A percentile compares a stretch with the other conserved stretches of the same genome.
phyloP scores from a whole-genome alignment of 2,888 invertebrate species.

The Bruchidius siliquastri region DNA sequence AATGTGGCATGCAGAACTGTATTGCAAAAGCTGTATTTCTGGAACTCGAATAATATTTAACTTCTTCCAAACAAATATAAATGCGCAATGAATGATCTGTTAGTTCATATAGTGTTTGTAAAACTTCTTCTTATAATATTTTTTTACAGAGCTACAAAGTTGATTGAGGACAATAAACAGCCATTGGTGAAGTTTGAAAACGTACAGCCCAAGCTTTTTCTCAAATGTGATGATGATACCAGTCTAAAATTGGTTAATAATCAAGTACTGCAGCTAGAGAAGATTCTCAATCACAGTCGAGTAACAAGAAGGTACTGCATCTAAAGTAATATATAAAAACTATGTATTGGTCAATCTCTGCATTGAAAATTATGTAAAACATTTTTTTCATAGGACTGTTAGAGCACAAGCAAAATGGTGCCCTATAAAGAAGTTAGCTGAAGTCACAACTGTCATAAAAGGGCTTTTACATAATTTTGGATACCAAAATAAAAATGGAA shows the following conservation, averaged over 20 bases:
- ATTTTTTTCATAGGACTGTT: conserved; percentile 29
- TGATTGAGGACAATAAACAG: conserved; percentile 35
- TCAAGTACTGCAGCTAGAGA: conserved; percentile 9
- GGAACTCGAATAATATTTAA: too few species aligned
- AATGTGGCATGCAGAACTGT: too few species aligned
- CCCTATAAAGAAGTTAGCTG: conserved; percentile 26
- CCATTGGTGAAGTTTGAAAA: conserved; percentile 33
- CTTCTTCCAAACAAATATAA: neutral
- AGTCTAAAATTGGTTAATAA: conserved; percentile 5
- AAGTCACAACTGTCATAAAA: conserved; percentile 32
- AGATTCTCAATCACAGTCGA: conserved; percentile 28
- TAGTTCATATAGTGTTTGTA: neutral
- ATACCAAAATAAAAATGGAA: conserved; percentile 36
- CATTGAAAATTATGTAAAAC: neutral
- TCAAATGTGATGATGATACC: conserved; percentile 20
- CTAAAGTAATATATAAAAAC: neutral
- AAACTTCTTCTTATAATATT: neutral
- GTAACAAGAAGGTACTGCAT: conserved; percentile 35
- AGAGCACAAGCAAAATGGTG: conserved; percentile 37
- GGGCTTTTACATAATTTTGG: conserved; percentile 35
- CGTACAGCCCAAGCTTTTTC: conserved; percentile 31
- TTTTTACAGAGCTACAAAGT: conserved; percentile 32
- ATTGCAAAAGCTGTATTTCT: too few species aligned
- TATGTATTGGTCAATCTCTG: neutral
- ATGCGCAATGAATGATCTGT: neutral